phyloP scores from a whole-genome alignment of 2,113 vertebrate genomes.

The Phaethon lepturus region DNA sequence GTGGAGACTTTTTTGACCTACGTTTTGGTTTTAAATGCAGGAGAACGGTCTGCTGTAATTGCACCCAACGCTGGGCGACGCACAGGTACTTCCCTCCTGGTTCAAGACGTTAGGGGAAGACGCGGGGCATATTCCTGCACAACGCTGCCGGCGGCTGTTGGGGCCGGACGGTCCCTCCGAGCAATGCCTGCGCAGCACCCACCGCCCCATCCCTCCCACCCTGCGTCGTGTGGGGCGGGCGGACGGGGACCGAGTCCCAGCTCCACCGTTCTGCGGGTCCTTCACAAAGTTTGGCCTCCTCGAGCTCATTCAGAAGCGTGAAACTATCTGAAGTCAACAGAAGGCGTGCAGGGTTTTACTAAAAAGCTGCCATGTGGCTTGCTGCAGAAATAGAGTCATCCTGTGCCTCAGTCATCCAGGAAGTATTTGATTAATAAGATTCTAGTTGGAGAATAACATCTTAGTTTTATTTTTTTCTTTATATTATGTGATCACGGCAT shows the following conservation, averaged over 20 bases:
- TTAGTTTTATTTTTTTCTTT: neutral
- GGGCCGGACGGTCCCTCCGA: neutral
- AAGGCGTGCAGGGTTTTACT: neutral
- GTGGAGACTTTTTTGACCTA: fast-evolving
- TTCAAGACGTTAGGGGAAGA: fast-evolving
- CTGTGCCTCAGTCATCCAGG: neutral
- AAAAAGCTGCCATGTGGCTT: neutral
- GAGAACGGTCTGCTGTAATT: neutral
- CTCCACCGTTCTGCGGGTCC: fast-evolving
- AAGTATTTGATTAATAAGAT: neutral
- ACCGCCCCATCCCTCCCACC: neutral
- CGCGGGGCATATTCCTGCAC: fast-evolving
- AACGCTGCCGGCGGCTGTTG: neutral
- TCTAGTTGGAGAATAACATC: neutral
- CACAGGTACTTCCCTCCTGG: neutral
- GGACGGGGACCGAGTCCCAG: fast-evolving
- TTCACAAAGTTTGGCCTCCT: neutral
- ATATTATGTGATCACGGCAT: neutral
- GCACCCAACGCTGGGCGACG: fast-evolving
- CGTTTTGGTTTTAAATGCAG: neutral
- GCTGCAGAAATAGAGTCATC: neutral
- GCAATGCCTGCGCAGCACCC: neutral
- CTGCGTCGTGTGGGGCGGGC: fast-evolving
- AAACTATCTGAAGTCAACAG: neutral
- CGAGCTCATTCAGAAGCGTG: fast-evolving